Base-by-base conservation (phyloP, 2,113 vertebrate genomes). In the Typhlomys cinereus region DNA sequence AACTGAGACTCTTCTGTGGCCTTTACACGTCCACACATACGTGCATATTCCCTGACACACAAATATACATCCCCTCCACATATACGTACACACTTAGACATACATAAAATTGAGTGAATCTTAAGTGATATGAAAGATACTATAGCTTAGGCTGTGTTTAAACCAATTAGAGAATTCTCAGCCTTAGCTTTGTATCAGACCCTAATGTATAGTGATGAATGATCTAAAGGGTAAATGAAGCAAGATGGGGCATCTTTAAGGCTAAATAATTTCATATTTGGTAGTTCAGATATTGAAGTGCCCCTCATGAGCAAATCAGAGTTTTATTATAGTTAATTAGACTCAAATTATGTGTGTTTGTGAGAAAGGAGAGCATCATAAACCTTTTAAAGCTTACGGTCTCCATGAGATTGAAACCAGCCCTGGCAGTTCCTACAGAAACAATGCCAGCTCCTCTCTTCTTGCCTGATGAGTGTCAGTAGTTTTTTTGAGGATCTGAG, bases 231-330 rank as follows among this genome's bases (percentile, higher is more conserved):
- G 66, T 36, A 81, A 86, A 61, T 74, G 39, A 88, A 67, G 29
- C 27, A 87, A 76, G 29, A 73, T 84, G 21, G 7, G 12, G 21
- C 39, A 81, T 83, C 52, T 80, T 46, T 94, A 74, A 70, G 20
- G 2, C 86, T 73, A 92, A 89, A 76, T 75, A 94, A 87, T 75
- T 67, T 94, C 10, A 85, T 93, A 83, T 89, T 82, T 96, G 27
- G 13, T 66, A 61, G 87, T 94, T 87, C 85, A 76, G 46, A 59
- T 44, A 59, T 48, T 90, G 44, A 87, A 80, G 3, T 88, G 84
- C 59, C 82, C 13, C 29, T 93, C 29, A 71, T 62, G 70, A 91
- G 73, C 85, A 88, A 91, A 85, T 29, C 34, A 64, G 50, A 89
- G 61, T 21, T 88, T 92, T 90, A 20, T 69, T 85, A 62, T 52